Percentiles rank a stretch among this genome's conserved stretches.
These are phyloP conservation scores for Actenoides hombroni DNA, from an alignment of 2,113 vertebrate species.

Conservation along the genomic window DNA sequence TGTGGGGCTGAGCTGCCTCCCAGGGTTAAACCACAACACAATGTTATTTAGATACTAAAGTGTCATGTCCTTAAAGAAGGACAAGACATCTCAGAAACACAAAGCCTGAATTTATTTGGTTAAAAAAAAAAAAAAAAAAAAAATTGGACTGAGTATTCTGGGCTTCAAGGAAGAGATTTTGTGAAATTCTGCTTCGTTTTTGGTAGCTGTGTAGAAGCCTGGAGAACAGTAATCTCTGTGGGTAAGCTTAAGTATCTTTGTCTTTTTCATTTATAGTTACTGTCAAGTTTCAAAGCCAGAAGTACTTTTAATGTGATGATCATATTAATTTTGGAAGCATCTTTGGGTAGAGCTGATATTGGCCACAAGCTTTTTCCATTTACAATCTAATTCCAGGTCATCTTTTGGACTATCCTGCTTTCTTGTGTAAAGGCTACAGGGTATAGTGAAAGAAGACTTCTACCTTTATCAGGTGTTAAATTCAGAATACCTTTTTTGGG, in stretches of 20 bases:
- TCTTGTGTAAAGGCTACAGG: neutral
- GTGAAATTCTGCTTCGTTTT: neutral
- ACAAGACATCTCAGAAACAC: neutral
- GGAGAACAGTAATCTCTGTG: neutral
- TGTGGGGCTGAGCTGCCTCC: neutral
- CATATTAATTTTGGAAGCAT: neutral
- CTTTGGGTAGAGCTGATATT: neutral
- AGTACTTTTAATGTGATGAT: neutral
- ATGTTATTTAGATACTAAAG: neutral
- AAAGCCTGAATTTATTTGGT: neutral
- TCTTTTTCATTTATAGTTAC: neutral
- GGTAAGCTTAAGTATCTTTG: neutral
- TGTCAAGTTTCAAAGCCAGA: neutral
- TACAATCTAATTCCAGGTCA: neutral
- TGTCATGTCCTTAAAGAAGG: neutral
- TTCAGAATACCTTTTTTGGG: neutral
- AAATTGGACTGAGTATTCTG: neutral
- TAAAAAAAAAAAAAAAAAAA: neutral
- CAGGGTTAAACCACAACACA: neutral
- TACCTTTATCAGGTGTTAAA: neutral
- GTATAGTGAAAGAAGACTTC: neutral
- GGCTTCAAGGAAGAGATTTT: neutral
- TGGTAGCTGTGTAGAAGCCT: neutral
- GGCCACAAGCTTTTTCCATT: neutral
- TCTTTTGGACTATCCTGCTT: neutral